Base-by-base conservation (phyloP, 2,797 vertebrate genomes). In the Danio choprae region DNA sequence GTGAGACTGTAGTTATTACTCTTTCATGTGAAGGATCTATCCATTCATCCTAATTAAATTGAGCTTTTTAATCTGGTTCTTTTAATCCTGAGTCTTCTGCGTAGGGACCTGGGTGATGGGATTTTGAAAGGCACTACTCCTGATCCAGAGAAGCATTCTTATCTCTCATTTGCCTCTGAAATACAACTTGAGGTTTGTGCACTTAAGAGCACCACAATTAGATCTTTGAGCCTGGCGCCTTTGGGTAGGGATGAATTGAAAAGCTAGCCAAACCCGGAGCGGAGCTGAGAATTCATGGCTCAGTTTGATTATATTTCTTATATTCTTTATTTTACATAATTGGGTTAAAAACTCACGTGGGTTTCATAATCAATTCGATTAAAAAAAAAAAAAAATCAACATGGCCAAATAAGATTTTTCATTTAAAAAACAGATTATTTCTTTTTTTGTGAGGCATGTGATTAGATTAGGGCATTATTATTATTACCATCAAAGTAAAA, bases 11-110 rank as follows among this genome's bases (percentile, higher is more conserved):
- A 91, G 91, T 93, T 92, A 94, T 92, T 92, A 90, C 90, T 91
- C 92, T 93, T 93, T 94, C 91, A 93, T 92, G 92, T 93, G 91
- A 83, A 91, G 87, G 91, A 93, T 94, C 93, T 93, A 92, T 91
- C 91, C 90, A 91, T 93, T 94, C 92, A 89, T 91, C 91, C 90
- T 94, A 94, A 95, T 95, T 95, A 95, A 94, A 95, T 94, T 93
- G 92, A 93, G 91, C 88, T 94, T 94, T 93, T 94, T 93, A 94
- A 93, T 94, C 94, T 91, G 91, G 88, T 91, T 94, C 90, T 89
- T 92, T 93, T 94, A 94, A 95, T 94, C 93, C 93, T 83, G 87
- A 93, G 91, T 93, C 92, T 91, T 92, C 90, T 93, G 93, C 91
- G 89, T 89, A 90, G 91, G 93, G 91, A 93, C 88, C 90, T 89